These are phyloP conservation scores for Lasioglossum marginatum DNA, from an alignment of 2,888 invertebrate species.

Conservation along the genomic window DNA sequence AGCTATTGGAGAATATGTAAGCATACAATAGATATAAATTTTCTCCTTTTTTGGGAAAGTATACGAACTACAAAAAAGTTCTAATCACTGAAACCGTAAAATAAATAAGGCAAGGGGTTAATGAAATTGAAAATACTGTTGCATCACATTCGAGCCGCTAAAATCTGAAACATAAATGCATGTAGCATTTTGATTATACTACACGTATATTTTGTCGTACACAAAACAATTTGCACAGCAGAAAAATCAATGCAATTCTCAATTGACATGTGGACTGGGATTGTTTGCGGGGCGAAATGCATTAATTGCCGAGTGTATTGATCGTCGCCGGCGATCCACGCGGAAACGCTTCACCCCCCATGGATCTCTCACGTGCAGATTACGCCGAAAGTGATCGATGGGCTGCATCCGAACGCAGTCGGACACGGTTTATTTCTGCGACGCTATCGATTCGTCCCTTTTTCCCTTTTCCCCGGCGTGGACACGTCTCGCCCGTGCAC, in stretches of 20 bases:
- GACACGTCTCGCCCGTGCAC: slow-evolving; percentile 64
- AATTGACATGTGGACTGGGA: background rate
- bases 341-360: background rate
- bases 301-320: background rate
- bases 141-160: too few species aligned
- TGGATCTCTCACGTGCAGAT: background rate
- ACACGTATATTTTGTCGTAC: too few species aligned
- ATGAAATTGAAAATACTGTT: too few species aligned
- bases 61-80: too few species aligned
- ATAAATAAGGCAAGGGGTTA: too few species aligned
- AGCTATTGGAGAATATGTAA: too few species aligned
- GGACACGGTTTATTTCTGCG: slow-evolving; percentile 53
- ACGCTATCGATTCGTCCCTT: slow-evolving; percentile 59
- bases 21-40: too few species aligned
- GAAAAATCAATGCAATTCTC: background rate
- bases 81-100: too few species aligned
- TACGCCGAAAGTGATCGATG: slow-evolving; percentile 41
- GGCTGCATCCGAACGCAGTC: slow-evolving; percentile 47
- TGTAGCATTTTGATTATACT: too few species aligned
- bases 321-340: background rate
- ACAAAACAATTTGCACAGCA: background rate
- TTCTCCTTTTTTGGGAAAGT: too few species aligned
- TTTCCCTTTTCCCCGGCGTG: slow-evolving; percentile 37
- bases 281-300: background rate
- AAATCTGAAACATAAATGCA: too few species aligned